These are phyloP conservation scores for Tiphia femorata DNA, from an alignment of 2,888 invertebrate genomes.

Conservation along the genomic window DNA sequence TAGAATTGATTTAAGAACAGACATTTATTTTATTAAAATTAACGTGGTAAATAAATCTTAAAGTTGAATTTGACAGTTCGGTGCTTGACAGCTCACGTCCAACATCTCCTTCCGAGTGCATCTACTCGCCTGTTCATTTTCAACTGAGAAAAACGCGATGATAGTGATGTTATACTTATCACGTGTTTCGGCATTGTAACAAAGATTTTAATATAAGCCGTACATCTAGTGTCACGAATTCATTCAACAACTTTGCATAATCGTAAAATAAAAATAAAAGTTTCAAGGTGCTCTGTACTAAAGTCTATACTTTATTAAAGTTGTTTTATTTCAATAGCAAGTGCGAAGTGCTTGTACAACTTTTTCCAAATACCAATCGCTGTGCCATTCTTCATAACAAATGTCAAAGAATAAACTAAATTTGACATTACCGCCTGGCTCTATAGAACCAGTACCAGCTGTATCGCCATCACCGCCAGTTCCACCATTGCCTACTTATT, in stretches of 20 bases:
- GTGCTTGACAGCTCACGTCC: background rate
- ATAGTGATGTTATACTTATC: background rate
- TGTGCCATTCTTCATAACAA: slow-evolving; percentile 47
- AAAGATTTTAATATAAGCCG: background rate
- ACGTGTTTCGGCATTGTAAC: background rate
- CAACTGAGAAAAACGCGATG: background rate
- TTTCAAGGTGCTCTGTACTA: background rate
- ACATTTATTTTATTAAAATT: no score
- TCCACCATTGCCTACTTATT: slow-evolving; percentile 69
- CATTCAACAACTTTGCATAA: background rate
- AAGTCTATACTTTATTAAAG: background rate
- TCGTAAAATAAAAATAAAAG: background rate
- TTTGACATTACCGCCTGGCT: slow-evolving; percentile 89
- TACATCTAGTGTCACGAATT: background rate
- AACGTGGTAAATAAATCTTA: background rate
- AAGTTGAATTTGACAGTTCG: background rate
- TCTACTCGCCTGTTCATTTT: background rate
- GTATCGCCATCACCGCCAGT: slow-evolving; percentile 71
- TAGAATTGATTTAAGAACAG: no score
- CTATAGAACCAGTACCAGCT: slow-evolving; percentile 80
- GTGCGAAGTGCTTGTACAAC: slow-evolving; percentile 2
- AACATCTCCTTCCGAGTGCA: background rate
- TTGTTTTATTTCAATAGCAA: background rate
- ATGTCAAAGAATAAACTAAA: slow-evolving; percentile 95
- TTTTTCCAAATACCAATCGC: background rate